phyloP scores from a whole-genome alignment of 2,888 invertebrate genomes.

The Tineola bisselliella region DNA sequence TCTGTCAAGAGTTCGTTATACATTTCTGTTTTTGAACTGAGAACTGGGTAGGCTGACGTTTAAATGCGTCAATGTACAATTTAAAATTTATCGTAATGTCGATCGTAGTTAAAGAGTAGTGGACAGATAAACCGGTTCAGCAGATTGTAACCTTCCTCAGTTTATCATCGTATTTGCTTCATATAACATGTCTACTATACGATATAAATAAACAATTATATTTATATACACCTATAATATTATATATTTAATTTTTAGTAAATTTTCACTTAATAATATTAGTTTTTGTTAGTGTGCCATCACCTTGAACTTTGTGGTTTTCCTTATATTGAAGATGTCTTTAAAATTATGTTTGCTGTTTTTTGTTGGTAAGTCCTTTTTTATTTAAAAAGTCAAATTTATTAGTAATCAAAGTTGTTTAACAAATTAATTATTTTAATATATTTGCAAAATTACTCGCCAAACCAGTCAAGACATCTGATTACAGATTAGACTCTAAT shows the following conservation, averaged over 20 bases:
- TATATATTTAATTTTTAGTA: background rate
- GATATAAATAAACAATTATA: background rate
- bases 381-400: background rate
- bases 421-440: no score
- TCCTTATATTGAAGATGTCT: conserved; percentile 44
- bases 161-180: background rate
- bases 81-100: background rate
- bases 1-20: no score
- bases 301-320: conserved; percentile 34
- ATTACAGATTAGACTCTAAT: no score
- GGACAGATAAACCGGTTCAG: conserved; percentile 10
- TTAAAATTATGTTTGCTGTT: conserved; percentile 33
- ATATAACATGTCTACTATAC: background rate
- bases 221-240: background rate
- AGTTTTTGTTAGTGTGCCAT: conserved; percentile 26
- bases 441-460: no score
- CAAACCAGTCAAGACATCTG: no score
- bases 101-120: background rate
- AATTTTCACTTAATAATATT: background rate
- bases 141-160: conserved; percentile 9
- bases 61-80: background rate
- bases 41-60: no score
- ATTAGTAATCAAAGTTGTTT: no score
- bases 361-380: conserved; percentile 45
- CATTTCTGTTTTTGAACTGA: background rate